Base-by-base conservation (phyloP, 2,888 invertebrate genomes). In the Tenthredo distinguenda region DNA sequence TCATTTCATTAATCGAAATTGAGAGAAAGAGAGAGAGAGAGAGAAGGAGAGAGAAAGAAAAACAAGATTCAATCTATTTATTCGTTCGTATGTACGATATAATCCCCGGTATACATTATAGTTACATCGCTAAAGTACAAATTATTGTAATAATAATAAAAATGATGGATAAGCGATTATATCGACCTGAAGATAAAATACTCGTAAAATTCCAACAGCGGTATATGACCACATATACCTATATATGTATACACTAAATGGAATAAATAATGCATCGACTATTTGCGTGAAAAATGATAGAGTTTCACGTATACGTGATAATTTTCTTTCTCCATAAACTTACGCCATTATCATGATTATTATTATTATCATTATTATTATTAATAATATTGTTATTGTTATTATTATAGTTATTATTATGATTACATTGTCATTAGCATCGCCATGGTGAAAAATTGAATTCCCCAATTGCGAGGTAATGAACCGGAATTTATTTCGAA, bases 261-360 rank as follows among this genome's bases (percentile, higher is more conserved):
- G 26, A 62, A 21, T 26, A 62, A 62, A 62, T 26, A 62, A 62
- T 62, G 37, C 65, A 68, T 34, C 15, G 71, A 71, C 71, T 71
- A 34, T 71, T 72, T 72, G 71, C 37, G 15, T 72, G 71, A 72
- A 72, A 72, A 72, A 72, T 37, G 37, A 37, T 40, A 34, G 37
- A 18, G n/a, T 37, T 37, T 40, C 71, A 72, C 71, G 71, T 37
- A 34, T 18, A n/a, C 12, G 71, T 34, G 18, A 37, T 72, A 72
- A 72, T 72, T 72, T 37, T 40, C 37, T 37, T 72, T 72, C 71
- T n/a, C 37, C 40, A 40, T 72, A n/a, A 72, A 72, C 40, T 9
- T 1, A 40, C 15, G 37, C 71, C 71, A 62, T 62, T 62, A 62
- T 62, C 26, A 26, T 62, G 26, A 26, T 62, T 62, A 12, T 34